Base-by-base conservation (phyloP, 2,113 vertebrate species). In the Butorides virescens region DNA sequence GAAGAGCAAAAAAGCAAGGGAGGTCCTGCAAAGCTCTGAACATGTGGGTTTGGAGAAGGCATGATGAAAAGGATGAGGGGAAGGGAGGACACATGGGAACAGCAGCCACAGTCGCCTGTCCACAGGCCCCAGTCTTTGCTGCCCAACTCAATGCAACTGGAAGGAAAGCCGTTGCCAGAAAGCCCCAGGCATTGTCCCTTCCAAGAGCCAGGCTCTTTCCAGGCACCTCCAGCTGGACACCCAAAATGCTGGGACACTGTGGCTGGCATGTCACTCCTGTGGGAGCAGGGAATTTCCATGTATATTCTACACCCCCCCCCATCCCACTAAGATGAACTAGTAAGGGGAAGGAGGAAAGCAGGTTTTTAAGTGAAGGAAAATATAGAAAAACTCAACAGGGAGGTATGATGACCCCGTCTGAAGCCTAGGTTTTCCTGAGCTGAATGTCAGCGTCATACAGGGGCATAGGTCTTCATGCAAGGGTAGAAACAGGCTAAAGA, bases 11-110 rank as follows among this genome's bases (percentile, higher is more conserved):
- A 77, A 74, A 85, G 55, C 55, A 82, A 90, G n/a, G 49, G 75
- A 62, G 53, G 37, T 39, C 26, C 62, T 74, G 46, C 15, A 73
- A 47, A 70, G 63, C 62, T 77, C 71, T 92, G 82, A 49, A 39
- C 16, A 19, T 0, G 2, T 29, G 68, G 78, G 15, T 14, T 86
- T 47, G 56, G 66, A 63, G 36, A 86, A 88, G 47, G 34, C 42
- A 37, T 0, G 0, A n/a, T 50, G 63, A 11, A 66, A 91, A 66
- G 36, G 34, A 30, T 25, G 37, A 30, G 36, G n/a, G 21, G 12
- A 66, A 90, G 25, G 58, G 36, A 82, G 42, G 52, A 44, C 44
- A 59, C 13, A 9, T 9, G 34, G 47, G 10, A 89, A 32, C 27
- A 58, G 49, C 46, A 90, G 61, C 32, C 81, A 71, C 32, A 50